Evolutionary conservation across 2,888 invertebrate genomes (phyloP), one percentile per base, ranked within the genome.

Genomic region (Stramonita haemastoma): DNA sequence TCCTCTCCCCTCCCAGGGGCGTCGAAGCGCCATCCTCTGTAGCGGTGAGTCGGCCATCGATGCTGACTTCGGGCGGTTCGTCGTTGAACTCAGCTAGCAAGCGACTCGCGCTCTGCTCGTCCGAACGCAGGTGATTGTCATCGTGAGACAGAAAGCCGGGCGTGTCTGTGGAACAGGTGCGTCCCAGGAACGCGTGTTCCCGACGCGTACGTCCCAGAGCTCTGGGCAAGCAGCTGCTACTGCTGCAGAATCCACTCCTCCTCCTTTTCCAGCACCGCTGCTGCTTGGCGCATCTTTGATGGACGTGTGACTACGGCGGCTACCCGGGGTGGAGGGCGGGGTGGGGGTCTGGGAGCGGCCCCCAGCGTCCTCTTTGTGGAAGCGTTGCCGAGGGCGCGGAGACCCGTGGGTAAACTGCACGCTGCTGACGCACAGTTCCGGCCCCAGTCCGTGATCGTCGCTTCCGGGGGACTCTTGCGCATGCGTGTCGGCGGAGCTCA

Each of bases 321-420:
- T 94, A 85, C 92, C 93, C 13, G 94, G 94, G 5, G 94, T 93
- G 8, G 94, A 94, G 0, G 94, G 94, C 0, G 94, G 94, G 0
- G 93, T 94, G 22, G 94, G 94, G 2, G 94, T 94, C 66, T 91
- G 92, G 0, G 93, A 94, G 19, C 93, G 70, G 70, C 88, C 36
- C 29, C 60, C 60, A 85, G 89, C 81, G 66, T 90, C 90, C 56
- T 88, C 34, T 2, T 87, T 87, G 15, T 87, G 86, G 46, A 88
- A 57, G 60, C 86, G 87, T 46, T 34, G 46, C 22, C 34, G 56
- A 13, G 83, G 1, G 36, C 60, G 73, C 8, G 89, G 70, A 13
- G 89, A 81, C 19, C 87, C 83, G 46, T 83, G 87, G 2, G 81
- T 83, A 46, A 73, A 73, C n/a, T 73, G 73, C 8, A 19, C 73